These are phyloP conservation scores for Trematomus bernacchii DNA, from an alignment of 2,797 vertebrate genomes.

Conservation along the genomic window DNA sequence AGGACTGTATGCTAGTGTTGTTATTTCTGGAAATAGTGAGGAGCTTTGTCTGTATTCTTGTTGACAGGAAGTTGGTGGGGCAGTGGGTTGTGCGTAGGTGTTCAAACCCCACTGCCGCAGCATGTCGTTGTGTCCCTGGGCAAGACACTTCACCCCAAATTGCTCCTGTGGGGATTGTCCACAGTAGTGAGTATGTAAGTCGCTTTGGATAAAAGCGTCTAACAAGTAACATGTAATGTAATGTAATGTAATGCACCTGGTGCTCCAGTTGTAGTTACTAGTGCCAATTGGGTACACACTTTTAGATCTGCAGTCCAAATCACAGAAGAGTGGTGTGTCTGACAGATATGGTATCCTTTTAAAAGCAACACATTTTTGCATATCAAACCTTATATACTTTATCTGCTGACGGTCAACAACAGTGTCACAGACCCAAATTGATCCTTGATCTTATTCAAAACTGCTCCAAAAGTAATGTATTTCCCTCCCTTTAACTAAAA, in stretches of 20 bases:
- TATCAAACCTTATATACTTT: background rate
- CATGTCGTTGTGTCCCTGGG: no score
- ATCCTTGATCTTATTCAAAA: background rate
- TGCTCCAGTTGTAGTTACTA: conserved; percentile 5
- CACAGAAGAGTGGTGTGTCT: background rate
- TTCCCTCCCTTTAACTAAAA: background rate
- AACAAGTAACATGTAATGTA: no score
- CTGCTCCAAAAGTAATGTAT: background rate
- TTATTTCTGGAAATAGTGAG: conserved; percentile 9
- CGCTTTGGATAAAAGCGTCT: no score
- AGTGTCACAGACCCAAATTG: background rate
- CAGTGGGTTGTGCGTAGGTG: no score
- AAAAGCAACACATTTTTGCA: background rate
- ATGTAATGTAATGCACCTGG: background rate
- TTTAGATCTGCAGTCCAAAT: conserved; percentile 8
- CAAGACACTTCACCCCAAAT: no score
- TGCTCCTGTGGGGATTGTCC: no score
- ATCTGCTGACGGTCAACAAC: background rate
- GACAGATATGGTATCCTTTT: background rate
- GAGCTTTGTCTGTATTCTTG: conserved; percentile 1
- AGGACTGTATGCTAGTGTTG: conserved; percentile 1
- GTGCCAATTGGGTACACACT: conserved; percentile 4
- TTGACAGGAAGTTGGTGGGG: background rate
- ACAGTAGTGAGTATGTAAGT: no score
- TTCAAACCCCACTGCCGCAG: no score